Evolutionary conservation across 2,888 invertebrate species (phyloP), one percentile per base, ranked within the genome.

Genomic region (Ormyrus pomaceus): DNA sequence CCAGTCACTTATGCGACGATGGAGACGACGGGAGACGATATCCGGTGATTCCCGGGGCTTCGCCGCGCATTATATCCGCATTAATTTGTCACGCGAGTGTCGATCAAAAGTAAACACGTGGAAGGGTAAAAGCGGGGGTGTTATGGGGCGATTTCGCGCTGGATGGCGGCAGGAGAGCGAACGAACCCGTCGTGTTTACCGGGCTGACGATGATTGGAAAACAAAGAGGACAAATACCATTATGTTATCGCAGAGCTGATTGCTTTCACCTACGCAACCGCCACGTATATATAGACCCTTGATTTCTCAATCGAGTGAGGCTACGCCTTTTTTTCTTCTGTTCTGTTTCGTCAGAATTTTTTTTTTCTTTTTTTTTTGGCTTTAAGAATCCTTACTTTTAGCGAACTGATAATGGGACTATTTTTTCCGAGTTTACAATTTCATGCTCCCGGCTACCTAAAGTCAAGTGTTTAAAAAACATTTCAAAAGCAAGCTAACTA

Each of bases 21-120:
- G 51, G 19, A n/a, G 71, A 50, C 56, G 8, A 34, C 34, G 34
- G 34, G 34, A 34, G 34, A 34, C 4, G 34, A 34, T 34, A 34
- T 34, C 34, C 34, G 34, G 34, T 34, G 34, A 34, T 34, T 34
- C 34, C 6, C 45, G 50, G 7, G n/a, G 34, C n/a, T 11, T 65
- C 59, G 61, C 61, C 53, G 56, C 9, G 53, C 55, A 70, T 70
- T 66, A 66, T 72, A 66, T 59, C 65, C 55, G 48, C 19, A 72
- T 61, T 78, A 72, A 66, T 66, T 59, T 61, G 71, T 77, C 53
- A 13, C 58, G 55, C 13, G 53, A 50, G 34, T 13, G 19, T 2
- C 65, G 78, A 78, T 78, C 51, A 78, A 78, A 78, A 78, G 77
- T 66, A 66, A 72, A 79, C 58, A 48, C 34, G n/a, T 11, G 13